Base-by-base conservation (phyloP, 1,140 invertebrate genomes). In the Drosophila lini region DNA sequence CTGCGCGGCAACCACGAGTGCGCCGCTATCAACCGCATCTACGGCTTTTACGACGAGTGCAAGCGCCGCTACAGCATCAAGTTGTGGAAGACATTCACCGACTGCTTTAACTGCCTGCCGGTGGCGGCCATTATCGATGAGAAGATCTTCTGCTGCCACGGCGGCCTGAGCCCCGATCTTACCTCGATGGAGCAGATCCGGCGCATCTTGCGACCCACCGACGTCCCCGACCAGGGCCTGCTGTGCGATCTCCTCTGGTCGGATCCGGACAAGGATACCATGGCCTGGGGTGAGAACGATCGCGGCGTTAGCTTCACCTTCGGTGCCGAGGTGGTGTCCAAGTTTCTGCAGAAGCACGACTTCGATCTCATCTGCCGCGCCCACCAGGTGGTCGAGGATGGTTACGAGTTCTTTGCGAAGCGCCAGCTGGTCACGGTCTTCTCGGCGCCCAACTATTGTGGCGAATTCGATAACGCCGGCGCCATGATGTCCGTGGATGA, bases 401-500 rank as follows among this genome's bases (percentile, higher is more conserved):
- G 52, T 1, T 55, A 55, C 34, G 52, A 55, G 52, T 55, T 55
- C 13, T 55, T 55, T 11, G 52, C 52, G 0, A 55, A 55, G 19
- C 52, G 52, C 13, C 52, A 55, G 8, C 52, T 55, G 34, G 52
- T 55, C 52, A 55, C 52, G 0, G 34, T 55, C 8, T 55, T 55
- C 13, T 55, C 52, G 19, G 52, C 52, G 8, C 52, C 52, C 34
- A 55, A 55, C 7, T 55, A 55, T 38, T 55, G 52, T 3, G 52
- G 52, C 0, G 52, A 55, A 10, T 55, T 55, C 19, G 52, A 55
- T 8, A 55, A 55, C 38, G 52, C 52, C 34, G 52, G 52, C 2
- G 52, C 52, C 32, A 55, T 55, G 52, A 55, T 55, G 52, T 55
- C 52, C 22, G 52, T 55, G 52, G 52, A 55, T 9, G 34, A 55